A percentile compares a stretch with the other conserved stretches of the same genome.
Evolutionary conservation across 2,888 invertebrate species (phyloP).

Genomic region (Eulithis prunata): DNA sequence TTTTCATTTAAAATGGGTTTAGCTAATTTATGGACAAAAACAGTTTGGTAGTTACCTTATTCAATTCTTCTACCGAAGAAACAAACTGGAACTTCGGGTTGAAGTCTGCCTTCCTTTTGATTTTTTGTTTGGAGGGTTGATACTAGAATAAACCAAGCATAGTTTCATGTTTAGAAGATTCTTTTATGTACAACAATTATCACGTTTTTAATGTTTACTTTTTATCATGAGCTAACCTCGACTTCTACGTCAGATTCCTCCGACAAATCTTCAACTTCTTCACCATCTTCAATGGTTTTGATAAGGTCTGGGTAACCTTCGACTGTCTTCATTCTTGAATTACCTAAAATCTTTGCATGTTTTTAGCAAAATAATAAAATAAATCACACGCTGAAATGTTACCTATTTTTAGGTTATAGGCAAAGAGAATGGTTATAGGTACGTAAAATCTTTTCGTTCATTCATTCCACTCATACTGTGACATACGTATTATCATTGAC

Average conservation of each 20-base stretch:
- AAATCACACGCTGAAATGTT: constrained; percentile 1
- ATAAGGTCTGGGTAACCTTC: constrained; percentile 86
- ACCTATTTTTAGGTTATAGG: background rate
- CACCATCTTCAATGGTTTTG: constrained; percentile 92
- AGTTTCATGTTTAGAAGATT: background rate
- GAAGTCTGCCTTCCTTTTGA: constrained; percentile 89
- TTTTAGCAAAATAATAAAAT: background rate
- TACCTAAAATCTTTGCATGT: background rate
- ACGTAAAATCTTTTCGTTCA: too few species aligned
- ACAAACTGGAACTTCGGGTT: constrained; percentile 93
- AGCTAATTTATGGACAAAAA: too few species aligned
- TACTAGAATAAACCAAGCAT: constrained; percentile 83
- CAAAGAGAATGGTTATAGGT: too few species aligned
- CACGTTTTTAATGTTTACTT: constrained; percentile 10
- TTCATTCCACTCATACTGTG: too few species aligned
- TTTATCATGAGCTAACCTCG: constrained; percentile 80
- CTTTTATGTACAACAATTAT: constrained; percentile 2
- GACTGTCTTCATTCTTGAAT: constrained; percentile 52
- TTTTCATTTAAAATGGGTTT: too few species aligned
- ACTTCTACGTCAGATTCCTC: constrained; percentile 92
- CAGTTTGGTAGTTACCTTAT: constrained; percentile 72
- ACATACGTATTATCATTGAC: too few species aligned
- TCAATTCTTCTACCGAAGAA: constrained; percentile 90
- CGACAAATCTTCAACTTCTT: constrained; percentile 91
- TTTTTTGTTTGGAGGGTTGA: constrained; percentile 92